Evolutionary conservation across 2,797 vertebrate species (phyloP).

Genomic region (Potorous gilbertii): DNA sequence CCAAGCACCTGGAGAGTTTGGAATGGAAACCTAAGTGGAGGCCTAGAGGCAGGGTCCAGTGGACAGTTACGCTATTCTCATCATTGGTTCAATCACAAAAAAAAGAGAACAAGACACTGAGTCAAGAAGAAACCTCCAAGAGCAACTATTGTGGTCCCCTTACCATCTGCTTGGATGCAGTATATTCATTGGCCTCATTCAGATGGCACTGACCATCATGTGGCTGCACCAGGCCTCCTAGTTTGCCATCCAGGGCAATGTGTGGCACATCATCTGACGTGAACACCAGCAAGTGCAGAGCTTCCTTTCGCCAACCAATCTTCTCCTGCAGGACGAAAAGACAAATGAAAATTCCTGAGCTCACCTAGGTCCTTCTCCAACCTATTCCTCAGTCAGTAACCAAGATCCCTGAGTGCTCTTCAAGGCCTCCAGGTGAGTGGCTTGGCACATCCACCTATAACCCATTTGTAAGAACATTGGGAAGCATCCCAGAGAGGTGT

Average conservation of each 20-base stretch:
- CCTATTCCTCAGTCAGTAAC: neutral
- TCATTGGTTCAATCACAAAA: rapidly evolving
- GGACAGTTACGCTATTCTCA: rapidly evolving
- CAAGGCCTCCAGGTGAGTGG: neutral
- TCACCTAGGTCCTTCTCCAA: neutral
- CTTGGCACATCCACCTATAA: rapidly evolving
- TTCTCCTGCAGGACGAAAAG: conserved; percentile 85
- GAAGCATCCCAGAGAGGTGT: neutral
- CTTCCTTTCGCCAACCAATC: conserved; percentile 97
- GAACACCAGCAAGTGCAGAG: conserved; percentile 95
- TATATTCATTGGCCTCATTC: conserved; percentile 93
- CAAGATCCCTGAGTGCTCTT: neutral
- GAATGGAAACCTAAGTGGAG: neutral
- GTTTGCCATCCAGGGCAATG: conserved; percentile 95
- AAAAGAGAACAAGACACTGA: neutral
- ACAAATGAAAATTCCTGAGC: neutral
- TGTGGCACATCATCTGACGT: conserved; percentile 96
- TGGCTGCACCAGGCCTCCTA: conserved; percentile 95
- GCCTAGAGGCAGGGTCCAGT: neutral
- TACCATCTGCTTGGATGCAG: conserved; percentile 93
- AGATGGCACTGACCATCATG: conserved; percentile 96
- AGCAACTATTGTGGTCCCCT: conserved; percentile 55
- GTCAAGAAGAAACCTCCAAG: neutral
- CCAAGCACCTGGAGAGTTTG: too few relatives aligned
- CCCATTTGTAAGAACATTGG: neutral